Conservation (phyloP, 2,888 invertebrate species). For the Apantesis nais region DNA sequence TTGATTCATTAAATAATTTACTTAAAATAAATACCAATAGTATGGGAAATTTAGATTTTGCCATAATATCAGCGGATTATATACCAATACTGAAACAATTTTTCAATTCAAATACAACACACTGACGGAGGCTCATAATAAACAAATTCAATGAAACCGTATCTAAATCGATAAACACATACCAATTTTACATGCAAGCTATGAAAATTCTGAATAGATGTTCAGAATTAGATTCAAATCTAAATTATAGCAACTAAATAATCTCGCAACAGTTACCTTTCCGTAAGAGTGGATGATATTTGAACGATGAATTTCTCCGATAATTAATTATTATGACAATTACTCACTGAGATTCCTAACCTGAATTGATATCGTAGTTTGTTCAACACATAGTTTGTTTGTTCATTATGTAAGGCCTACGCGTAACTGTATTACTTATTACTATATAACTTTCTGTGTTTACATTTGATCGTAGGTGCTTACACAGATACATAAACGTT, state of each 20-base stretch:
- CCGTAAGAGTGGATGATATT: slow-evolving; percentile 11
- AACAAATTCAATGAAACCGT: too few species aligned
- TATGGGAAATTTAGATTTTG: not conserved
- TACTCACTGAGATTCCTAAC: slow-evolving; percentile 26
- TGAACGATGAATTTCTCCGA: slow-evolving; percentile 11
- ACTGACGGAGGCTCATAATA: too few species aligned
- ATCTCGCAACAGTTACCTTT: not conserved
- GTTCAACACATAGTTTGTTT: slow-evolving; percentile 22
- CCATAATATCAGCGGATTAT: not conserved
- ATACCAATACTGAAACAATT: too few species aligned
- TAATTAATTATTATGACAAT: too few species aligned
- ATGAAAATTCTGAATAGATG: too few species aligned
- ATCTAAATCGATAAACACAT: too few species aligned
- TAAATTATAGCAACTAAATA: not conserved
- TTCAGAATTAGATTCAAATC: too few species aligned
- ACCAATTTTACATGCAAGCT: too few species aligned
- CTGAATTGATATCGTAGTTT: slow-evolving; percentile 29
- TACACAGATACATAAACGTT: not conserved
- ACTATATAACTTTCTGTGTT: not conserved
- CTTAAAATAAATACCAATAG: not conserved
- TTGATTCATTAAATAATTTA: not conserved
- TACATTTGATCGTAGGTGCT: slow-evolving; percentile 4
- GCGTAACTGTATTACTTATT: slow-evolving; percentile 22
- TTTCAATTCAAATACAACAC: too few species aligned
- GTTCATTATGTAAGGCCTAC: slow-evolving; percentile 21